Base-by-base conservation (phyloP, 2,797 vertebrate genomes). In the Cygnus olor region DNA sequence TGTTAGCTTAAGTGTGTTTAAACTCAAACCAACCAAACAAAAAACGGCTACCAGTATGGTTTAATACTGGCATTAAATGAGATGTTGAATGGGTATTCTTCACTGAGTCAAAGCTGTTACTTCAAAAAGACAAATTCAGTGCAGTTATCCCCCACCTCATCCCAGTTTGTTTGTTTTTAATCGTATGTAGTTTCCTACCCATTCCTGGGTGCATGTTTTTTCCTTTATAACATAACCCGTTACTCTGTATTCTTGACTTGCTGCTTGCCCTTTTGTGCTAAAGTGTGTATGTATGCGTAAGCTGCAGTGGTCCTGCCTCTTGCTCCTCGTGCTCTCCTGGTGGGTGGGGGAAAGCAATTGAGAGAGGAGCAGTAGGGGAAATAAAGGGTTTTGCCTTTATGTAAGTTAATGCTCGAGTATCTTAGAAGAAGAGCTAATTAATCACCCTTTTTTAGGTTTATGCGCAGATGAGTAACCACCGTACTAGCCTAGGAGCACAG, bases 401-500 rank as follows among this genome's bases (percentile, higher is more conserved):
- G 2, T 51, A 70, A 84, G 4, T 81, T 92, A 66, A 42, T 57
- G n/a, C 65, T 88, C 21, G 47, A 79, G 34, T 45, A 49, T 85
- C 74, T 89, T 89, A 40, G 56, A 83, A 70, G 57, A 92, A 81
- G 34, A 89, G 94, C 44, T 87, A 63, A 94, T 96, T 77, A 90
- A 47, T 95, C 45, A 36, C 70, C 38, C 19, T 85, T 89, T 90
- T 83, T 76, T 87, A 80, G 69, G 63, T 73, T 92, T 69, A 63
- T 85, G 84, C 63, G 32, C 45, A 69, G 72, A 83, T 89, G 76
- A 95, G 86, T 93, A 93, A 90, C 86, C 34, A 11, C 76, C 72
- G 11, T 80, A 83, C 83, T 85, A 85, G 73, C 85, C 57, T 89
- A 95, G 78, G 90, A 95, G 76, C 80, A 83, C 91, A 91, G 76